Evolutionary conservation across 2,888 invertebrate species (phyloP), one percentile per base, ranked within the genome.

Genomic region (Crematogaster levior): DNA sequence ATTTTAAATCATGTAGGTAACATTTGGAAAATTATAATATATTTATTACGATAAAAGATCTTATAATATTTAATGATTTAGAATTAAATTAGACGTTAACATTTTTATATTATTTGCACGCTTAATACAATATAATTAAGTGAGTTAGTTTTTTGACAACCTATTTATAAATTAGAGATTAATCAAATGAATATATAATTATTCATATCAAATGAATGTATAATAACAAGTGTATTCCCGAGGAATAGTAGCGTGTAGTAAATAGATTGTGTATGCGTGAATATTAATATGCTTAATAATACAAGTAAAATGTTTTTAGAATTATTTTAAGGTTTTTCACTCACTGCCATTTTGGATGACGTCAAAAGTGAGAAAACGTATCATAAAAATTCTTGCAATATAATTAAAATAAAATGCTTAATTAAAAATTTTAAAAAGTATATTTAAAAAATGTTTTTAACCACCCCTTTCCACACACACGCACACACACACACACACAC

Each of bases 21-120:
- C 21, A 48, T n/a, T 66, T 48, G 9, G 3, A 30, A 30, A 30
- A n/a, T n/a, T 34, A 12, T 46, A 27, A 34, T 34, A 58, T n/a
- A n/a, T n/a, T 58, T 30, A 53, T 18, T 30, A 7, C 15, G 3
- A 37, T 21, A 15, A 37, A 21, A 27, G n/a, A 53, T 37, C 6
- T 70, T 70, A 27, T 27, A 56, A 70, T 53, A 56, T 70, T 4
- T 34, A 48, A 2, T 34, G 24, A 37, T 61, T 72, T n/a, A 48
- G n/a, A n/a, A n/a, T n/a, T 27, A 12, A 4, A 63, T 51, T 63
- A 37, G 1, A 37, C 6, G 9, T 51, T 51, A 72, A 58, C 15
- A 6, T 24, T 37, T n/a, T n/a, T 58, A 58, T 72, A n/a, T n/a
- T n/a, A n/a, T n/a, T 72, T 72, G 12, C 30, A 56, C 18, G 24